Percentiles rank a stretch among this genome's conserved stretches.
Evolutionary conservation across 2,797 vertebrate species (phyloP).

Genomic region (Acanthurus leucopareius): DNA sequence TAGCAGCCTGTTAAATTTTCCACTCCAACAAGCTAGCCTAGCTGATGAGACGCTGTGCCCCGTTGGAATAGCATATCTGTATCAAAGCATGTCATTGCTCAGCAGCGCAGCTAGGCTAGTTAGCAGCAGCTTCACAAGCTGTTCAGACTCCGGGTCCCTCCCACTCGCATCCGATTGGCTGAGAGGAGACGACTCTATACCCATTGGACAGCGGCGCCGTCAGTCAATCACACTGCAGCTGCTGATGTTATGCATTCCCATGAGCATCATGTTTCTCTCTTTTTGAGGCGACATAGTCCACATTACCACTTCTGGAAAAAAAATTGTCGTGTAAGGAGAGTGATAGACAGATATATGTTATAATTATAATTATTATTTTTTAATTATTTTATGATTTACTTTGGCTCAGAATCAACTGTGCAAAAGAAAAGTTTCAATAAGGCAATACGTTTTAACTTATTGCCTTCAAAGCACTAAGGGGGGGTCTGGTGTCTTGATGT

Average conservation of each 20-base stretch:
- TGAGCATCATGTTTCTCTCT: constrained; percentile 36
- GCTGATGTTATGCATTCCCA: constrained; percentile 51
- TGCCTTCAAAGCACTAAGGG: neutral
- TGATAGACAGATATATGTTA: neutral
- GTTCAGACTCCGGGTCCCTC: constrained; percentile 37
- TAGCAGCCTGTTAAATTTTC: constrained; percentile 44
- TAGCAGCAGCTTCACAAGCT: constrained; percentile 63
- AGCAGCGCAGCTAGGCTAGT: constrained; percentile 66
- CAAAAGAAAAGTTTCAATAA: neutral
- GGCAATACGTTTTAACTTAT: too few relatives aligned
- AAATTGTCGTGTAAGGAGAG: neutral
- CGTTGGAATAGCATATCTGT: constrained; percentile 80
- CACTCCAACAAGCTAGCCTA: constrained; percentile 68
- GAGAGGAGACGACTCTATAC: accelerated
- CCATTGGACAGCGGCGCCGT: constrained; percentile 58
- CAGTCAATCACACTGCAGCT: constrained; percentile 68
- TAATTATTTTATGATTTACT: neutral
- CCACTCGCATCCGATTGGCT: constrained; percentile 60
- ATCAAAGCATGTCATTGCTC: constrained; percentile 78
- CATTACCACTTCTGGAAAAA: neutral
- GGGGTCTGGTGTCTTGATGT: neutral
- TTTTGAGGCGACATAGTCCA: neutral
- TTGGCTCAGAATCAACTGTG: neutral
- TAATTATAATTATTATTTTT: neutral
- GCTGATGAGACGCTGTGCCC: constrained; percentile 69